Evolutionary conservation across 23 tunicate species (phyloP).

Genomic region (Halocynthia roretzi): DNA sequence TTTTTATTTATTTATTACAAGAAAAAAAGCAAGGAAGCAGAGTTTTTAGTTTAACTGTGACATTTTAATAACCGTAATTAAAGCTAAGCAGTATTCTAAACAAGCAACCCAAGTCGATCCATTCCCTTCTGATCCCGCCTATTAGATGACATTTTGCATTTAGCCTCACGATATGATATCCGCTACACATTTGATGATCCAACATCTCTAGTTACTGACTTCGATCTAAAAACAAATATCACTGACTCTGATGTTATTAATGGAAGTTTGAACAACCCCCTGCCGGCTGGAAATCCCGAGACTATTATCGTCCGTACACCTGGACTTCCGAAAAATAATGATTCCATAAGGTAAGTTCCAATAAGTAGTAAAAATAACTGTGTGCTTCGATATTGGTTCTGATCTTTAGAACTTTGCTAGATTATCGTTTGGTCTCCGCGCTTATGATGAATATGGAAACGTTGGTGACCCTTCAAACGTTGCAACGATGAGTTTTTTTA

Average conservation of each 20-base stretch:
- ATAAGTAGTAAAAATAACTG: neutral
- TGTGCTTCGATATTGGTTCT: neutral
- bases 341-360: constrained; percentile 19
- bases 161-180: constrained; percentile 38
- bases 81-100: neutral
- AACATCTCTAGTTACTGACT: constrained; percentile 6
- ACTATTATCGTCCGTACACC: constrained; percentile 11
- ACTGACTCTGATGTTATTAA: neutral
- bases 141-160: neutral
- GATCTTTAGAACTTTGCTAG: neutral
- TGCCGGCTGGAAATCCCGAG: constrained; percentile 9
- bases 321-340: neutral
- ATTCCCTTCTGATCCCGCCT: neutral
- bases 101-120: neutral
- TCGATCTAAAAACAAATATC: constrained; percentile 1
- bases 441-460: constrained; percentile 4
- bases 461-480: constrained; percentile 22
- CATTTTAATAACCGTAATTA: too few species aligned
- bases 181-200: constrained; percentile 24
- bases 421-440: constrained; percentile 23
- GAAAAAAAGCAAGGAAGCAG: neutral
- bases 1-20: neutral
- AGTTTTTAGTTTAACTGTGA: too few species aligned
- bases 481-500: constrained; percentile 14
- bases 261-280: constrained; percentile 25